Percentiles rank a stretch among this genome's conserved stretches.
phyloP scores from a whole-genome alignment of 2,113 vertebrate species.

The Ctenomys sociabilis region DNA sequence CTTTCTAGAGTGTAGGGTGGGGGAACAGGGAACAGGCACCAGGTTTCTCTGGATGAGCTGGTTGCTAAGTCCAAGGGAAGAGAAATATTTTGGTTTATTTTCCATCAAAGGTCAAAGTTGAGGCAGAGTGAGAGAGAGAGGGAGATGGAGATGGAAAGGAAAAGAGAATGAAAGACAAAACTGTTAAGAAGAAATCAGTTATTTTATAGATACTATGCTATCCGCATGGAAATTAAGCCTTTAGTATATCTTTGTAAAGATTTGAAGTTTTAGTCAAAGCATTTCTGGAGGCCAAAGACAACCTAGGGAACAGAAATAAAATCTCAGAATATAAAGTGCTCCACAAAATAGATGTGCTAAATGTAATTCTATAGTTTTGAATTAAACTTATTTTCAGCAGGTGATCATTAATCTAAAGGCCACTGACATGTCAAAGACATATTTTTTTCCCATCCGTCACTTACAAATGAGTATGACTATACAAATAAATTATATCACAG shows the following conservation, averaged over 20 bases:
- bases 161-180: background rate
- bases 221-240: background rate
- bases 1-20: no score
- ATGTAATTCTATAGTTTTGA: background rate
- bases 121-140: background rate
- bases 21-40: no score
- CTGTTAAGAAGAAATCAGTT: background rate
- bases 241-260: background rate
- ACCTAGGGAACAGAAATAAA: background rate
- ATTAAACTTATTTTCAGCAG: background rate
- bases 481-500: background rate
- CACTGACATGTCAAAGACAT: background rate
- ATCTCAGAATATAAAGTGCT: background rate
- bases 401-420: background rate
- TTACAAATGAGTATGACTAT: background rate
- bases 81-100: background rate
- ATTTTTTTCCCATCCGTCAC: background rate
- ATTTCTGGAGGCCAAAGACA: background rate
- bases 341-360: background rate
- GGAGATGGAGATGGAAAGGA: background rate
- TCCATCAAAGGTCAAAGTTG: background rate
- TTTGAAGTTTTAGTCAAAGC: background rate
- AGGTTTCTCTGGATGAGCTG: no score
- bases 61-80: no score
- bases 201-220: background rate